phyloP scores from a whole-genome alignment of 2,888 invertebrate species.

The Orthonychiurus folsomi region DNA sequence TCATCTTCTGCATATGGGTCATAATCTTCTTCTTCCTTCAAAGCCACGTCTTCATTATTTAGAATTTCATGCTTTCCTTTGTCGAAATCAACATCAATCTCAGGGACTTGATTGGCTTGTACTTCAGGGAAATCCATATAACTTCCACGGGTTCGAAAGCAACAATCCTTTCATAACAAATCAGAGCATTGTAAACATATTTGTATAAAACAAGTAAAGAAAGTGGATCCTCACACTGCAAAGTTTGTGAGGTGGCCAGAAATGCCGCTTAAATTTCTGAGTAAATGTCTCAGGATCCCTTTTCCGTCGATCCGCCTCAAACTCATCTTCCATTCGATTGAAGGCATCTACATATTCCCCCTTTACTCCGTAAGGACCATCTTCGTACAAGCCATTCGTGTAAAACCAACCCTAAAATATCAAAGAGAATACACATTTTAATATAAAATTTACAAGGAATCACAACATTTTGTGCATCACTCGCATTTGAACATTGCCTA shows the following conservation, averaged over 20 bases:
- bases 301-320: conserved; percentile 18
- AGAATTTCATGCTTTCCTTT: conserved; percentile 4
- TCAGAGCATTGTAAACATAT: no score
- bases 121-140: conserved; percentile 29
- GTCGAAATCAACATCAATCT: conserved; percentile 19
- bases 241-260: conserved; percentile 24
- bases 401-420: conserved; percentile 23
- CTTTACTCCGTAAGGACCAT: conserved; percentile 17
- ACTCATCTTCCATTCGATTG: conserved; percentile 13
- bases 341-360: conserved; percentile 16
- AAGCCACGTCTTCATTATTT: conserved; percentile 1
- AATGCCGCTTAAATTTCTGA: conserved; percentile 20
- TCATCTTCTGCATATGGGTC: no score
- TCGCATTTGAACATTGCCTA: no score
- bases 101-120: conserved; percentile 22
- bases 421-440: not conserved
- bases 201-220: no score
- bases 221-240: conserved; percentile 12
- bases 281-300: conserved; percentile 26
- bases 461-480: no score
- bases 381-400: conserved; percentile 27
- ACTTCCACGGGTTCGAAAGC: conserved; percentile 24
- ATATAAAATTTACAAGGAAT: not conserved
- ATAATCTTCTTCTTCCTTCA: conserved; percentile 6
- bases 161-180: not conserved